A percentile compares a stretch with the other conserved stretches of the same genome.
Conservation (phyloP, 2,797 vertebrate genomes). For the Danio kyathit region DNA sequence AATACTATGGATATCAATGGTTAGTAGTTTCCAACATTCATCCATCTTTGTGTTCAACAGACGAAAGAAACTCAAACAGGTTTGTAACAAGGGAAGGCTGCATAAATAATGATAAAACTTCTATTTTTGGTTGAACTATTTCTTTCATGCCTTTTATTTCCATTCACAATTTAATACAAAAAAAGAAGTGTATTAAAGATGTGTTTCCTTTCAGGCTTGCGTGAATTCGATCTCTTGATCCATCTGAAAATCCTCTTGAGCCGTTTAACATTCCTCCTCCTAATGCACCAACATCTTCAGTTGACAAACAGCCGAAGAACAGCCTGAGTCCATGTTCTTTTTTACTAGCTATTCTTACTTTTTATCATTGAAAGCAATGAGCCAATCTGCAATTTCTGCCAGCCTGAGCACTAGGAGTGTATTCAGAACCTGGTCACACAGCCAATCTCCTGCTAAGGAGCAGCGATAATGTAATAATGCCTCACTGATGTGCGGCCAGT, state of each 20-base stretch:
- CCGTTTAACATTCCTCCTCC: slow-evolving; percentile 73
- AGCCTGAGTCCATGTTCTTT: slow-evolving; percentile 81
- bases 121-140: too few species aligned
- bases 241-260: slow-evolving; percentile 18
- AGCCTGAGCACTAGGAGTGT: slow-evolving; percentile 89
- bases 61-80: too few species aligned
- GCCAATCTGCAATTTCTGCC: slow-evolving; percentile 91
- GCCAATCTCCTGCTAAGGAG: slow-evolving; percentile 94
- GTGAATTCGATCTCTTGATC: slow-evolving; percentile 28
- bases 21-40: too few species aligned
- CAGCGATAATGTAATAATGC: slow-evolving; percentile 95
- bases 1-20: too few species aligned
- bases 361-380: slow-evolving; percentile 96
- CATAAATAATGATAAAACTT: too few species aligned
- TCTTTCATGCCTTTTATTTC: not conserved
- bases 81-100: too few species aligned
- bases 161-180: not conserved
- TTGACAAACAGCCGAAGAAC: slow-evolving; percentile 82
- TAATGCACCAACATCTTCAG: slow-evolving; percentile 67
- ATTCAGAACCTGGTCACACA: slow-evolving; percentile 92
- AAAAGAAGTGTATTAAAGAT: not conserved
- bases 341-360: slow-evolving; percentile 88
- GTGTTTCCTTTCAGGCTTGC: not conserved
- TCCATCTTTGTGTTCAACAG: too few species aligned
- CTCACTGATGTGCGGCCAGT: slow-evolving; percentile 92